Conservation (phyloP, 2,888 invertebrate genomes). For the Thymelicus lineola region DNA sequence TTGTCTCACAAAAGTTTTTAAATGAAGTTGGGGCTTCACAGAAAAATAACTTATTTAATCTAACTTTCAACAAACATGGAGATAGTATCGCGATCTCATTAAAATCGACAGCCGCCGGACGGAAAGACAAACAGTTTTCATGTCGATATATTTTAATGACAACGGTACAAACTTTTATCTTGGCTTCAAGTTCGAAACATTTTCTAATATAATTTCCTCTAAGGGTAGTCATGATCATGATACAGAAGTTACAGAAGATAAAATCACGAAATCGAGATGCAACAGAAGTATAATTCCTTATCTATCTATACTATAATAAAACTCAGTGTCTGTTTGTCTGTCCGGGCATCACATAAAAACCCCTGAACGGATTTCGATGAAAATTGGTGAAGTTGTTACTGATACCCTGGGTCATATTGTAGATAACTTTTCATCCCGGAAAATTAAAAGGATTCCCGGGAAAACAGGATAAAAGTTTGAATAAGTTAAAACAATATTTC, state of each 20-base stretch:
- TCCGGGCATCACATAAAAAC: too few relatives aligned
- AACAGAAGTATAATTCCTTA: background rate
- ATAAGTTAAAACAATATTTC: too few relatives aligned
- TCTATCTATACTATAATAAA: too few relatives aligned
- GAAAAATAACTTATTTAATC: slow-evolving; percentile 64
- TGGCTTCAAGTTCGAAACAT: slow-evolving; percentile 10
- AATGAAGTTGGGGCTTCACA: slow-evolving; percentile 52
- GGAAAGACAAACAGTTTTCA: slow-evolving; percentile 18
- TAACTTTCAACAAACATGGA: slow-evolving; percentile 54
- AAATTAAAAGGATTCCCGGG: too few relatives aligned
- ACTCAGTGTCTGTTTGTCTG: too few relatives aligned
- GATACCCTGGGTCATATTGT: too few relatives aligned
- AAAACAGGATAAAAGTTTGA: too few relatives aligned
- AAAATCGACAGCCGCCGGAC: slow-evolving; percentile 44
- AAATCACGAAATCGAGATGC: background rate
- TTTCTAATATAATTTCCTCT: slow-evolving; percentile 29
- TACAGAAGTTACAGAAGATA: background rate
- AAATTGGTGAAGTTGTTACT: too few relatives aligned
- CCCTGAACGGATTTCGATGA: too few relatives aligned
- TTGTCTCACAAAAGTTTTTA: slow-evolving; percentile 53
- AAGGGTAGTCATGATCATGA: background rate
- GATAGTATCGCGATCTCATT: slow-evolving; percentile 57
- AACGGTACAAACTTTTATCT: slow-evolving; percentile 27
- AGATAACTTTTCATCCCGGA: too few relatives aligned
- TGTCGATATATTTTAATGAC: slow-evolving; percentile 30